phyloP scores from a whole-genome alignment of 2,888 invertebrate species.

The Mimachlamys varia region DNA sequence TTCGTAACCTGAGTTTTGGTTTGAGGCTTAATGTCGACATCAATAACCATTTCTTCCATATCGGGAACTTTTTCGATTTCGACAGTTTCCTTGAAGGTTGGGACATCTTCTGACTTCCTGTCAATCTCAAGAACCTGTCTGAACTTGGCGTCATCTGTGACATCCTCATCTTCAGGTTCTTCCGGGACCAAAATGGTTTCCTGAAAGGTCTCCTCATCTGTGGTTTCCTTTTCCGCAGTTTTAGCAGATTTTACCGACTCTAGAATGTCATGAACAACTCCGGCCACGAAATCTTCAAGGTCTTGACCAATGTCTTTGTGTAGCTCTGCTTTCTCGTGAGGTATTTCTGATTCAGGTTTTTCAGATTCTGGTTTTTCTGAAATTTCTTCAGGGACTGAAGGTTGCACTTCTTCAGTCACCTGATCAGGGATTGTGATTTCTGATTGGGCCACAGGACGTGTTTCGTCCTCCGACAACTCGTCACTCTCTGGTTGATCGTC shows the following conservation, averaged over 20 bases:
- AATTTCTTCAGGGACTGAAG: conserved; percentile 51
- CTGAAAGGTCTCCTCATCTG: conserved; percentile 37
- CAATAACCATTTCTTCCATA: conserved; percentile 28
- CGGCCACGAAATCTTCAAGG: conserved; percentile 9
- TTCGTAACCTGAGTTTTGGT: conserved; percentile 7
- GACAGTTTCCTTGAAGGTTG: conserved; percentile 43
- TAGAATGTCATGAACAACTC: conserved; percentile 18
- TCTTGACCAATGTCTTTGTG: background rate
- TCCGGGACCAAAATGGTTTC: background rate
- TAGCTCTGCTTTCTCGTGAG: conserved; percentile 3
- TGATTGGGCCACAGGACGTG: conserved; percentile 34
- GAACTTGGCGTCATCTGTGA: conserved; percentile 37
- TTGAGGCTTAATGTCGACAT: conserved; percentile 15
- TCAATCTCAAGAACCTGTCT: conserved; percentile 41
- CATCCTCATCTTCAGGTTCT: conserved; percentile 38
- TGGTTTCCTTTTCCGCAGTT: background rate
- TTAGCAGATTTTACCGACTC: background rate
- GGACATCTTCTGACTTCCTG: conserved; percentile 40
- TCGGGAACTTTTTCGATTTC: conserved; percentile 46
- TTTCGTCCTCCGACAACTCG: background rate
- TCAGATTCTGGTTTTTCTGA: conserved; percentile 36
- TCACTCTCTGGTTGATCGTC: conserved; percentile 12
- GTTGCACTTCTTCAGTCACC: conserved; percentile 43
- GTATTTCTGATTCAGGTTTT: conserved; percentile 35
- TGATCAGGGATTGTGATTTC: background rate